These are phyloP conservation scores for Nothura maculosa DNA, from an alignment of 2,797 vertebrate genomes.

Conservation along the genomic window DNA sequence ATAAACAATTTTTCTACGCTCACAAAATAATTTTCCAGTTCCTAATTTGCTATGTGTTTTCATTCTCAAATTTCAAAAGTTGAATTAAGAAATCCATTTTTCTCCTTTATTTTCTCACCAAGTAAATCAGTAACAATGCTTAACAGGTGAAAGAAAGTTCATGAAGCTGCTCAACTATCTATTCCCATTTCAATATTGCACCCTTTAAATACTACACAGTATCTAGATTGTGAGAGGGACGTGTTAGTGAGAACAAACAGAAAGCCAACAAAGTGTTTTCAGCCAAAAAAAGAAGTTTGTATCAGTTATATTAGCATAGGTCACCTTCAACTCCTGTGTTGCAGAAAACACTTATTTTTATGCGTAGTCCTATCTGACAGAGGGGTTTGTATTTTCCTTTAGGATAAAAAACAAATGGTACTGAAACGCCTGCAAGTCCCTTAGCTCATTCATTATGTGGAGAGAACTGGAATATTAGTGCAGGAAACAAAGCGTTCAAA, in stretches of 20 bases:
- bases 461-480: conserved; percentile 68
- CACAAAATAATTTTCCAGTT: background rate
- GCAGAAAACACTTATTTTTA: conserved; percentile 75
- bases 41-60: background rate
- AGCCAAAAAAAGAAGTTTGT: conserved; percentile 52
- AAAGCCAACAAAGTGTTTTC: conserved; percentile 38
- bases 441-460: conserved; percentile 81
- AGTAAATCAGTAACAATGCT: background rate
- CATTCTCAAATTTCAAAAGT: background rate
- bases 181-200: background rate
- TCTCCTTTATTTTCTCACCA: background rate
- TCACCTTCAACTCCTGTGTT: conserved; percentile 79
- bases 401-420: conserved; percentile 81
- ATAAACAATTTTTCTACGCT: background rate
- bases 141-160: background rate
- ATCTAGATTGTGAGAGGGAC: conserved; percentile 10
- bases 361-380: conserved; percentile 76
- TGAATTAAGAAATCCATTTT: background rate
- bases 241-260: conserved; percentile 56
- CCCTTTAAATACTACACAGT: conserved; percentile 9
- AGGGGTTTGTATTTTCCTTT: conserved; percentile 75
- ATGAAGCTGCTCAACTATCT: conserved; percentile 33
- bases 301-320: conserved; percentile 69
- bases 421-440: conserved; percentile 72
- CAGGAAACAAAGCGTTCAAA: conserved; percentile 56